A percentile compares a stretch with the other conserved stretches of the same genome.
These are phyloP conservation scores for Galaxea fascicularis DNA, from an alignment of 92 coral and sea anemone species.

Conservation along the genomic window DNA sequence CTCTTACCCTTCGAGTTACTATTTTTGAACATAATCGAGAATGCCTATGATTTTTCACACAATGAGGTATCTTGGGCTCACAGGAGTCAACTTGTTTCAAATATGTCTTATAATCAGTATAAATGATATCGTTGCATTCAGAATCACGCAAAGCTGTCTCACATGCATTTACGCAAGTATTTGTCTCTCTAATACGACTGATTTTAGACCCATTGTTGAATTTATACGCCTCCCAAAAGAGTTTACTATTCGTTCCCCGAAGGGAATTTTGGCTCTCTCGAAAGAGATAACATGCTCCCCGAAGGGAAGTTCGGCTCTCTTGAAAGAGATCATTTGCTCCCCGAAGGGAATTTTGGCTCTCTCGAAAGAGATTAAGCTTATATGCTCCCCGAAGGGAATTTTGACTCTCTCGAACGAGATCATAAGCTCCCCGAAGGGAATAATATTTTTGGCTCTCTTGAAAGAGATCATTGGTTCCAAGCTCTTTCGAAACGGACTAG, in stretches of 20 bases:
- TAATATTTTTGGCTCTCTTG: background rate
- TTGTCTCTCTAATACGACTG: background rate
- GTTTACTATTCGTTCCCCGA: too few relatives aligned
- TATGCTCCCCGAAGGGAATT: too few relatives aligned
- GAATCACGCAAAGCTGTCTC: constrained; percentile 2
- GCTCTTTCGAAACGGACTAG: constrained; percentile 11
- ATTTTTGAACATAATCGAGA: background rate
- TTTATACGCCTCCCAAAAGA: background rate
- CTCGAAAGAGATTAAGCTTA: too few relatives aligned
- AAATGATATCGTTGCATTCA: background rate
- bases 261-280: too few relatives aligned
- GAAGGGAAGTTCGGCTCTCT: too few relatives aligned
- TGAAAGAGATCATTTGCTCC: too few relatives aligned
- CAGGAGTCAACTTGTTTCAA: background rate
- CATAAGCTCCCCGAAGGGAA: too few relatives aligned
- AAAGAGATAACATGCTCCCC: too few relatives aligned
- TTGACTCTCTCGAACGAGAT: too few relatives aligned
- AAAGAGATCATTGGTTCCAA: background rate
- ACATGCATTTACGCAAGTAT: background rate
- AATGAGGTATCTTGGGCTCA: background rate
- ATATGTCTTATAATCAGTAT: background rate
- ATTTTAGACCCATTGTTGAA: background rate
- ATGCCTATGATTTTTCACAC: background rate
- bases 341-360: too few relatives aligned
- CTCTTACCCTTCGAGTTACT: background rate